Evolutionary conservation across 2,888 invertebrate genomes (phyloP).

Genomic region (Eupelmus urozonus): DNA sequence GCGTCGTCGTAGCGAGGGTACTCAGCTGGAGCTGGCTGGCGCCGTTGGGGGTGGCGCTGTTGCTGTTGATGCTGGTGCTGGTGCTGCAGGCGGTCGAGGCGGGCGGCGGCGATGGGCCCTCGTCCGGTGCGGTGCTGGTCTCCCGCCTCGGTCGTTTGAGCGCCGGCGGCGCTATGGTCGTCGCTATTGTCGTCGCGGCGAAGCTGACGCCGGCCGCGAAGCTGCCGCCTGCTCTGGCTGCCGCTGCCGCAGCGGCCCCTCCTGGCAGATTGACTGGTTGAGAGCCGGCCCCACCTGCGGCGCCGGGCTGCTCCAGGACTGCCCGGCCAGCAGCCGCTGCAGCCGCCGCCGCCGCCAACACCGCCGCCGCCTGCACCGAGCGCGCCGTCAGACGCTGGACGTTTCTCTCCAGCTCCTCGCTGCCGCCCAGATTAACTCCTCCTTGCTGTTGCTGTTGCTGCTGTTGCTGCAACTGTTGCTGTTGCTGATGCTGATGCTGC

Average conservation of each 20-base stretch:
- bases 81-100: conserved; percentile 63
- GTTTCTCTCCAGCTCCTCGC: conserved; percentile 41
- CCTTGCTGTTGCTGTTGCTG: conserved; percentile 31
- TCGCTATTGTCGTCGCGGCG: conserved; percentile 58
- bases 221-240: conserved; percentile 43
- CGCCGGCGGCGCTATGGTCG: conserved; percentile 78
- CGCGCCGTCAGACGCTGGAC: conserved; percentile 46
- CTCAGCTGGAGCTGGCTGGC: conserved; percentile 67
- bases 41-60: conserved; percentile 76
- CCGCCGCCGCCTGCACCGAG: conserved; percentile 50
- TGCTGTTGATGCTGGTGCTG: conserved; percentile 24
- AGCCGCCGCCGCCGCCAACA: conserved; percentile 54
- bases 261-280: background rate
- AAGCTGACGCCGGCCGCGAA: conserved; percentile 55
- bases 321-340: conserved; percentile 54
- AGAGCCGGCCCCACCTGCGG: conserved; percentile 5
- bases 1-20: background rate
- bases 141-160: conserved; percentile 77
- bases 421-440: conserved; percentile 12
- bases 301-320: conserved; percentile 53
- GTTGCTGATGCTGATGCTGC: too few species aligned
- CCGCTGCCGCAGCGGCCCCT: conserved; percentile 9
- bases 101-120: conserved; percentile 76
- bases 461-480: conserved; percentile 1
- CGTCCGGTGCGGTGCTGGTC: conserved; percentile 61